Percentiles rank a stretch among this genome's conserved stretches.
These are phyloP conservation scores for Cherax quadricarinatus DNA, from an alignment of 1,140 invertebrate genomes.

Conservation along the genomic window DNA sequence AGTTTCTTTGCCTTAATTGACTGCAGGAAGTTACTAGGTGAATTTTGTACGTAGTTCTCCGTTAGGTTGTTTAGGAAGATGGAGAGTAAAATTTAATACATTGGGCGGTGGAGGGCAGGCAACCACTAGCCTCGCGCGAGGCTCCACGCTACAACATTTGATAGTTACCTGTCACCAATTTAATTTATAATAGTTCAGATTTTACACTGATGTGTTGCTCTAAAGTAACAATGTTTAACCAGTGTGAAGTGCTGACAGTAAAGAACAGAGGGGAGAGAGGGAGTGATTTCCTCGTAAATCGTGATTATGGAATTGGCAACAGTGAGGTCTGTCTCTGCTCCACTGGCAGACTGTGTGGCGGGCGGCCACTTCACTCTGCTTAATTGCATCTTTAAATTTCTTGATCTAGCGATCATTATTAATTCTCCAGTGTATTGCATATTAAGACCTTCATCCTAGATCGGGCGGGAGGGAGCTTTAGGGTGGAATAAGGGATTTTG, in stretches of 20 bases:
- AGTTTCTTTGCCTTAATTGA: background rate
- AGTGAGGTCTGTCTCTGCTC: background rate
- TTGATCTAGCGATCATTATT: background rate
- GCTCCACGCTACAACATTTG: background rate
- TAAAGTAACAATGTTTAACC: background rate
- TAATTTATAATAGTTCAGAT: background rate
- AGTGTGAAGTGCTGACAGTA: background rate
- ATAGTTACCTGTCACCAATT: background rate
- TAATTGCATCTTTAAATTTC: background rate
- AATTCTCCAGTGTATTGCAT: background rate
- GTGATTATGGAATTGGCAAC: background rate
- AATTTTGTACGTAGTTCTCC: background rate
- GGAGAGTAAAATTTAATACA: background rate
- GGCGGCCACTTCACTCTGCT: background rate
- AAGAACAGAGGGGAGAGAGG: background rate
- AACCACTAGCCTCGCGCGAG: slow-evolving; percentile 2
- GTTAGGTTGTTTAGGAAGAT: background rate
- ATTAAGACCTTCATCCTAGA: background rate
- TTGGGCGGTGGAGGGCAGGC: background rate
- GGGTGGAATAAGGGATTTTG: background rate
- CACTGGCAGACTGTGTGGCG: background rate
- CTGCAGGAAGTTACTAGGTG: background rate
- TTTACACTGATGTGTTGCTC: too few species aligned
- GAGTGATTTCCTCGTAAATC: background rate
- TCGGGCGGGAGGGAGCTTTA: background rate